Base-by-base conservation (phyloP, 1,140 invertebrate species). In the Drosophila eugracilis region DNA sequence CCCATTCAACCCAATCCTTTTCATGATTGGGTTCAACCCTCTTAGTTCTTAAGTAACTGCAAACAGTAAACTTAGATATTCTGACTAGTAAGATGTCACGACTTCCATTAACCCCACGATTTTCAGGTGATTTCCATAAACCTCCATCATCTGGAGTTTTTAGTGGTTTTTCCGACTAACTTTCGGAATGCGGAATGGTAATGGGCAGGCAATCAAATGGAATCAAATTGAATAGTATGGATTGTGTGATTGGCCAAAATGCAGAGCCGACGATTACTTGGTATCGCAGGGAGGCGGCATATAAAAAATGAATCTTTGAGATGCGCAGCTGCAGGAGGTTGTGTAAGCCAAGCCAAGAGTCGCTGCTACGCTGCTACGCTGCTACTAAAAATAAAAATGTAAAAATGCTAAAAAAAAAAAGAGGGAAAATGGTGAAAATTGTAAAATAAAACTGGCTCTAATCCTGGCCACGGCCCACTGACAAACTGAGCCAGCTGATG, bases 381-480 rank as follows among this genome's bases (percentile, higher is more conserved):
- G n/a, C n/a, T n/a, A 39, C 34, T 32, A 36, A 57, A 58, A 28
- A 17, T 32, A 26, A 7, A 24, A 32, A 3, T 41, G 28, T 53
- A 37, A 26, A 57, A 21, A 14, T n/a, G n/a, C n/a, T n/a, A 21
- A 15, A 14, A 54, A 54, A 28, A 47, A 1, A 0, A 10, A 36
- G n/a, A 59, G 2, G 12, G 14, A 36, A 57, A 58, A 12, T n/a
- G 12, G 21, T 34, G 5, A 15, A 45, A 44, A 44, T 34, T 19
- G 7, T n/a, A 55, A 53, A 45, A 55, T 55, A 41, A 70, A 70
- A 58, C 50, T 30, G 42, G 53, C 77, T 72, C 76, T 80, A 86
- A 80, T 85, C 76, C 76, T 85, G 81, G 48, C 57, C 42, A 39
- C 52, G 63, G 78, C 53, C 65, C 49, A 57, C 77, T 50, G 73